Conservation (phyloP, 1,140 invertebrate genomes). For the Galendromus occidentalis region DNA sequence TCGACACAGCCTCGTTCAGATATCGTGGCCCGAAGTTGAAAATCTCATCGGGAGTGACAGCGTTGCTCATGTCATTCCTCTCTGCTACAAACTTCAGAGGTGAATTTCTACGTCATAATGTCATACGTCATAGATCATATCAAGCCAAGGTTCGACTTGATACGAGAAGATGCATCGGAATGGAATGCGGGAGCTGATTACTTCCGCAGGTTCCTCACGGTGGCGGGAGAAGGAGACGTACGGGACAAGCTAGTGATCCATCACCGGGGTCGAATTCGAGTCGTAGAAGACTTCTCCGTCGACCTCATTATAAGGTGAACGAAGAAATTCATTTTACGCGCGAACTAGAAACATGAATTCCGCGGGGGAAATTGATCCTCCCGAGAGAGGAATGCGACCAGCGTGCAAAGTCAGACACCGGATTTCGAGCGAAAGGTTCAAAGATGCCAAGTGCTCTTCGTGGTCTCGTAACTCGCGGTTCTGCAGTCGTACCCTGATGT, state of each 20-base stretch:
- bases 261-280: background rate
- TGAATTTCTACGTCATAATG: background rate
- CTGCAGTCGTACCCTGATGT: too few relatives aligned
- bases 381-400: too few relatives aligned
- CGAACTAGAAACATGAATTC: background rate
- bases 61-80: background rate
- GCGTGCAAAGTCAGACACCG: too few relatives aligned
- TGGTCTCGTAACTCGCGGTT: too few relatives aligned
- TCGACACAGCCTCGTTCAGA: background rate
- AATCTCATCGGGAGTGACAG: background rate
- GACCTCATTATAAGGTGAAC: background rate
- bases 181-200: background rate
- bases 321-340: background rate
- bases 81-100: background rate
- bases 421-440: too few relatives aligned
- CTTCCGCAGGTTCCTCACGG: background rate
- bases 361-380: too few relatives aligned
- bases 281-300: background rate
- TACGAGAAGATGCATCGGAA: background rate
- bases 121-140: background rate
- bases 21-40: background rate
- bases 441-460: too few relatives aligned
- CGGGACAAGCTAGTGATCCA: background rate
- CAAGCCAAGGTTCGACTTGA: background rate
- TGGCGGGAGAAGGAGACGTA: background rate